Evolutionary conservation across 64 coral and sea anemone genomes (phyloP).

Genomic region (Acropora tenuis): DNA sequence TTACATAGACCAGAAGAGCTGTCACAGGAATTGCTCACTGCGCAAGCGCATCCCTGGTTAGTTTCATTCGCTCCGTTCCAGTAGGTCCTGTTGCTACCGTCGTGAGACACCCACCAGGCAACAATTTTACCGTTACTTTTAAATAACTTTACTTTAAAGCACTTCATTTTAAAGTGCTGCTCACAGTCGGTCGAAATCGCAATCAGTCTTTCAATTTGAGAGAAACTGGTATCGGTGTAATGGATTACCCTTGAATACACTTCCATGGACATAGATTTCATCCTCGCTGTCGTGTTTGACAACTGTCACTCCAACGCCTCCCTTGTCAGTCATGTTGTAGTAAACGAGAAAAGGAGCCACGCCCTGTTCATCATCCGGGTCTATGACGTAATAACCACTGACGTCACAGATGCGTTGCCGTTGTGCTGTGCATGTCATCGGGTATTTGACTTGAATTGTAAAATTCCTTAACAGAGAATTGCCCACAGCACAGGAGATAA

Average conservation of each 20-base stretch:
- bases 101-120: conserved; percentile 54
- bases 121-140: too few species aligned
- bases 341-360: conserved; percentile 37
- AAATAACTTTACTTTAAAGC: neutral
- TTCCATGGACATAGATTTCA: conserved; percentile 2
- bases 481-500: conserved; percentile 22
- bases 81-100: conserved; percentile 10
- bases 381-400: conserved; percentile 47
- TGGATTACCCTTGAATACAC: neutral
- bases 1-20: neutral
- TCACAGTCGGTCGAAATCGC: neutral
- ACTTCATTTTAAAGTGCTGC: conserved; percentile 55
- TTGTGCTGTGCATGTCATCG: conserved; percentile 18
- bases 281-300: conserved; percentile 64
- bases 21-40: conserved; percentile 21
- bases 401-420: neutral
- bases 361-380: conserved; percentile 30
- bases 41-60: conserved; percentile 42
- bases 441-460: neutral
- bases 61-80: conserved; percentile 48
- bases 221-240: conserved; percentile 11
- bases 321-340: conserved; percentile 68
- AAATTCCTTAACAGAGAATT: neutral
- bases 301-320: conserved; percentile 52
- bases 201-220: conserved; percentile 20